A percentile compares a stretch with the other conserved stretches of the same genome.
Conservation (phyloP, 2,888 invertebrate species). For the Vesta saturnalis region DNA sequence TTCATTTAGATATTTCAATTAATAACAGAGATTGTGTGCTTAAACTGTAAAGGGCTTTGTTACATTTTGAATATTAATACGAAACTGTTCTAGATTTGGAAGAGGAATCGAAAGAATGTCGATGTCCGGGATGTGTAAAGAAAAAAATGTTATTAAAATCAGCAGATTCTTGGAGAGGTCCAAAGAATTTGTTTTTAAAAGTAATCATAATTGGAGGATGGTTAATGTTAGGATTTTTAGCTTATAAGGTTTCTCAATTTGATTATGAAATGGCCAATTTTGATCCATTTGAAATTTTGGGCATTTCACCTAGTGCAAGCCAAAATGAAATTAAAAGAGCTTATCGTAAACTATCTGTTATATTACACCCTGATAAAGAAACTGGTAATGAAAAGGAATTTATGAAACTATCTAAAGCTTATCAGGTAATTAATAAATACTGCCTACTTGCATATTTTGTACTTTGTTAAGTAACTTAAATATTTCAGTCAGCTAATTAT, state of each 20-base stretch:
- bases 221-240: constrained; percentile 80
- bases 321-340: constrained; percentile 93
- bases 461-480: no score
- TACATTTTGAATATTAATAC: neutral
- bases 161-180: constrained; percentile 88
- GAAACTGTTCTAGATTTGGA: constrained; percentile 74
- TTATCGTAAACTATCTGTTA: constrained; percentile 91
- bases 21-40: neutral
- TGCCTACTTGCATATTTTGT: no score
- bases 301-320: constrained; percentile 86
- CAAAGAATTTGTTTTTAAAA: constrained; percentile 84
- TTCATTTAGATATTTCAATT: no score
- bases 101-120: constrained; percentile 81
- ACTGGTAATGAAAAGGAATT: constrained; percentile 97
- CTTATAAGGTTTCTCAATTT: constrained; percentile 94
- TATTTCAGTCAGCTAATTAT: no score
- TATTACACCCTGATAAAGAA: constrained; percentile 97
- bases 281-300: constrained; percentile 97
- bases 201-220: constrained; percentile 82
- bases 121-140: constrained; percentile 86
- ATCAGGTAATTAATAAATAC: constrained; percentile 72
- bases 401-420: constrained; percentile 95
- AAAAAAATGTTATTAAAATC: constrained; percentile 85
- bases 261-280: constrained; percentile 99
- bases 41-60: neutral